These are phyloP conservation scores for Papilio helenus DNA, from an alignment of 1,140 invertebrate species.

Conservation along the genomic window DNA sequence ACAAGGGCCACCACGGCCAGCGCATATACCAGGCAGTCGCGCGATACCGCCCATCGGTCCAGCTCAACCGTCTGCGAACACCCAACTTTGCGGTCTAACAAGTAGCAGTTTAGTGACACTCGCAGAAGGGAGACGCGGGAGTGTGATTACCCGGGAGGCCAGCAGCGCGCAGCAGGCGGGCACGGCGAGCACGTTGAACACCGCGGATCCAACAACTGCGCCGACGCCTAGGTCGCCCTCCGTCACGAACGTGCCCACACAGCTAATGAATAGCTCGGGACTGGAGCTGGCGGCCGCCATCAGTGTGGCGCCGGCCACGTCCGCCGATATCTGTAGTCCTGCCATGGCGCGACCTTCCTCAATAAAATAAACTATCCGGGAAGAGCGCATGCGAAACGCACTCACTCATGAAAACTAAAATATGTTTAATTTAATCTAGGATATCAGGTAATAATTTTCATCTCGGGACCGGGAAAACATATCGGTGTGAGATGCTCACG, in stretches of 20 bases:
- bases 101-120: not conserved
- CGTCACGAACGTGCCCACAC: constrained; percentile 93
- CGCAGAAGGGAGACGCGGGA: not conserved
- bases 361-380: not conserved
- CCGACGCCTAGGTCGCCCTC: constrained; percentile 92
- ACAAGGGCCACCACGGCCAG: constrained; percentile 92
- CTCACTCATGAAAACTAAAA: not conserved
- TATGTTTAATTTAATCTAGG: not conserved
- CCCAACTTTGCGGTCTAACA: not conserved
- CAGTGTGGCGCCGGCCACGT: constrained; percentile 92
- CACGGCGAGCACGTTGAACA: constrained; percentile 96
- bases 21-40: constrained; percentile 93
- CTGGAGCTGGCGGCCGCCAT: constrained; percentile 96
- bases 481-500: constrained; percentile 83
- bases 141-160: constrained; percentile 86
- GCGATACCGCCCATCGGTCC: constrained; percentile 95
- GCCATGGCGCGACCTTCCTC: not conserved
- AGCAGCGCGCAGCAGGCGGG: constrained; percentile 92
- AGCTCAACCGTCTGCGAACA: constrained; percentile 87
- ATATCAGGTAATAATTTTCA: not conserved
- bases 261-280: constrained; percentile 95
- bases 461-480: not conserved
- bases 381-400: not conserved
- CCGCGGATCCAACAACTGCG: constrained; percentile 93
- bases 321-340: constrained; percentile 88